These are phyloP conservation scores for Pocillopora grandis DNA, from an alignment of 92 coral and sea anemone genomes.

Conservation along the genomic window DNA sequence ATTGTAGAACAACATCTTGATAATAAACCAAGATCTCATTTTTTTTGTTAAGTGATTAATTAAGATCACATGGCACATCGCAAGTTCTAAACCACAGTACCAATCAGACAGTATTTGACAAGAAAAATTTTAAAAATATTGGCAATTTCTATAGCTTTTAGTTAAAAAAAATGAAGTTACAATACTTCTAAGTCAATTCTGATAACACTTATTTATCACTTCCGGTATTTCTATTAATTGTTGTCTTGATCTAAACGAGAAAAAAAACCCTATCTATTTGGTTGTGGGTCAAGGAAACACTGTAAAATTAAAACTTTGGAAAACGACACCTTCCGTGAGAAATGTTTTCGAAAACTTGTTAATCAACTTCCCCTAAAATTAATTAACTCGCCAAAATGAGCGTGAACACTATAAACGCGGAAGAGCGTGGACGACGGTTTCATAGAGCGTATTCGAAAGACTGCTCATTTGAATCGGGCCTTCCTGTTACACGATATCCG, in stretches of 20 bases:
- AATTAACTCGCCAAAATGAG: neutral
- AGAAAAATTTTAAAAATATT: neutral
- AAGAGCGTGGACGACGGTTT: too few species aligned
- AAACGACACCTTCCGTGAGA: too few species aligned
- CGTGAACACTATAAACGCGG: too few species aligned
- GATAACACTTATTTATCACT: neutral
- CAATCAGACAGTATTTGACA: neutral
- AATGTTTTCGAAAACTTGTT: neutral
- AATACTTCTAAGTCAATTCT: neutral
- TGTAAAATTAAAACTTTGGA: neutral
- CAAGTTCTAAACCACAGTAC: neutral
- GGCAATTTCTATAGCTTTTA: neutral
- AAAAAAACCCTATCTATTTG: neutral
- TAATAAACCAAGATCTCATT: neutral
- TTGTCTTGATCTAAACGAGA: neutral
- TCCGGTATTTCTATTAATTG: neutral
- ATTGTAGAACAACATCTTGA: neutral
- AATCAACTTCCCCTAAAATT: neutral
- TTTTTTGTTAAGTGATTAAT: neutral
- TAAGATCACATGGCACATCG: neutral
- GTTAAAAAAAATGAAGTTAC: conserved; percentile 6
- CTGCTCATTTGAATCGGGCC: too few species aligned
- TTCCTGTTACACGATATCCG: neutral
- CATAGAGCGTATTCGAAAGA: too few species aligned
- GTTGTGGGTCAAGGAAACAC: neutral